Conservation (phyloP, 2,888 invertebrate species). For the Nephrotoma flavescens region DNA sequence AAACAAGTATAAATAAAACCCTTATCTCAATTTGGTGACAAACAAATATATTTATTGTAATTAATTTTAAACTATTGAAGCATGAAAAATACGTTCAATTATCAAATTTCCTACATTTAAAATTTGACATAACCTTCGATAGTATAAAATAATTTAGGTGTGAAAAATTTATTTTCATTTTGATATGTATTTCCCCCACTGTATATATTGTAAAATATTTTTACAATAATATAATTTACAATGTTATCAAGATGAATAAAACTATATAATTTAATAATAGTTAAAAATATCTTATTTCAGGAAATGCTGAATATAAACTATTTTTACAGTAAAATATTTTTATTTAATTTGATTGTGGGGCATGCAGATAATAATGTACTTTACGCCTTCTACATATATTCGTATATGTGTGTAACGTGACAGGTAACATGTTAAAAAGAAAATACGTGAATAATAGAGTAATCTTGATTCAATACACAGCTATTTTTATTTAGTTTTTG, state of each 20-base stretch:
- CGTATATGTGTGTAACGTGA: background rate
- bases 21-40: background rate
- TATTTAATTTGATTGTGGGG: background rate
- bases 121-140: background rate
- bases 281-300: background rate
- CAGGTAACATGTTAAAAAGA: background rate
- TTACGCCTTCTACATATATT: background rate
- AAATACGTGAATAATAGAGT: background rate
- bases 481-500: background rate
- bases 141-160: background rate
- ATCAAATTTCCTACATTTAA: background rate
- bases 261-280: background rate
- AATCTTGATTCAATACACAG: background rate
- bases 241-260: background rate
- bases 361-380: background rate
- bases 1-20: background rate
- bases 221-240: background rate
- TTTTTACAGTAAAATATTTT: background rate
- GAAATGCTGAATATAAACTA: background rate
- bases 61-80: background rate
- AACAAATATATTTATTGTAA: background rate
- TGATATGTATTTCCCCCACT: background rate
- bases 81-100: background rate
- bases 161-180: background rate
- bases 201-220: background rate